A percentile compares a stretch with the other conserved stretches of the same genome.
Conservation (phyloP, 2,113 vertebrate genomes). For the Dicaeum eximium region DNA sequence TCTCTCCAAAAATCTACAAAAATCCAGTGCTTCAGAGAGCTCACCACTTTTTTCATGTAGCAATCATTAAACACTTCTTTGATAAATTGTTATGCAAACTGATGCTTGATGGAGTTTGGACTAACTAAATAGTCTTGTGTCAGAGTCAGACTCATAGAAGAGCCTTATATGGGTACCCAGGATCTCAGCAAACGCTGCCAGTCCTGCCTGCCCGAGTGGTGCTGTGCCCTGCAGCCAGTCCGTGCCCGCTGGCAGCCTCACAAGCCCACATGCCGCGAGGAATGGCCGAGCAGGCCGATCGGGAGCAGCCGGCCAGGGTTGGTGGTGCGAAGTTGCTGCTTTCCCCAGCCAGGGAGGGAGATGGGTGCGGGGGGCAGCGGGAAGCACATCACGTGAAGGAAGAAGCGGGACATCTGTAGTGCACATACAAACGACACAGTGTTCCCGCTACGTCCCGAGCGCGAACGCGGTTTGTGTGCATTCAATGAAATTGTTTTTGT, state of each 20-base stretch:
- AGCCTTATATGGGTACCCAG: constrained; percentile 15
- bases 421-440: background rate
- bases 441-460: background rate
- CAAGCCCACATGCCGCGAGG: background rate
- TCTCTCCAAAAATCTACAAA: background rate
- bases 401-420: too few relatives aligned
- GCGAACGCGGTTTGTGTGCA: background rate
- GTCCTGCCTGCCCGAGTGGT: background rate
- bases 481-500: background rate
- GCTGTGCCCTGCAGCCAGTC: background rate
- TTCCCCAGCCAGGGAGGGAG: background rate
- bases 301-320: background rate
- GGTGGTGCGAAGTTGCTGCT: background rate
- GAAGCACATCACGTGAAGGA: background rate
- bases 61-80: background rate
- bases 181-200: background rate
- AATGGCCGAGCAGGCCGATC: background rate
- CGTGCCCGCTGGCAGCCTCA: background rate
- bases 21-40: background rate
- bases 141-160: background rate
- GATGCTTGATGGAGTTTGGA: background rate
- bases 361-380: background rate
- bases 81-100: constrained; percentile 8
- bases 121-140: background rate
- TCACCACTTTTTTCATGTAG: background rate